These are phyloP conservation scores for Heliopora coerulea DNA, from an alignment of 92 coral and sea anemone species.

Conservation along the genomic window DNA sequence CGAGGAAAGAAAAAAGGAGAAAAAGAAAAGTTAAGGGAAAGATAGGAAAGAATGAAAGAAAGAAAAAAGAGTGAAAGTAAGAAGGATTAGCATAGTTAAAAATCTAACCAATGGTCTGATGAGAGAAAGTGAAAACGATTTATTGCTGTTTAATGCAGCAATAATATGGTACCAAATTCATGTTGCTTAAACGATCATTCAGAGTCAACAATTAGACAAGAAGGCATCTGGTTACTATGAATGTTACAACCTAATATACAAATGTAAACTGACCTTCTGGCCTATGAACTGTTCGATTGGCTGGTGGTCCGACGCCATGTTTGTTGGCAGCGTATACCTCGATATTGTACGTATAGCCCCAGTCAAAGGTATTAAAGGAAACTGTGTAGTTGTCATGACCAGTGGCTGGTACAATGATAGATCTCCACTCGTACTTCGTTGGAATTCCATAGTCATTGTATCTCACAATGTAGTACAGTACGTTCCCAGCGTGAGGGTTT, in stretches of 20 bases:
- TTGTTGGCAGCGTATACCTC: constrained; percentile 23
- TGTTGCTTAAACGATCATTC: no score
- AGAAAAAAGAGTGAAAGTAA: no score
- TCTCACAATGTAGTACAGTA: constrained; percentile 16
- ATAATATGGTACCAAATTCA: no score
- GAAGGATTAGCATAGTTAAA: no score
- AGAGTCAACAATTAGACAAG: no score
- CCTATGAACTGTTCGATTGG: neutral
- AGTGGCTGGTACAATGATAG: neutral
- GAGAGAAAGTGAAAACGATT: no score
- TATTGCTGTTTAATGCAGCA: no score
- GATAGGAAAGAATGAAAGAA: no score
- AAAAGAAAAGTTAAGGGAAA: no score
- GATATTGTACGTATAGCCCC: constrained; percentile 5
- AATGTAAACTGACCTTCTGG: constrained; percentile 24
- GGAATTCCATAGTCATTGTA: neutral
- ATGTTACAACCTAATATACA: no score
- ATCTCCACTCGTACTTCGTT: constrained; percentile 8
- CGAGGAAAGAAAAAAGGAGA: neutral
- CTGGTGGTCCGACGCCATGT: constrained; percentile 13
- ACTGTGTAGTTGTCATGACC: neutral
- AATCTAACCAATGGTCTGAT: no score
- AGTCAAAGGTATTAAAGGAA: neutral
- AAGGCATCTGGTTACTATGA: no score
- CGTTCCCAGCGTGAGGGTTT: neutral